These are phyloP conservation scores for Geotrypetes seraphini DNA, from an alignment of 2,797 vertebrate genomes.

Conservation along the genomic window DNA sequence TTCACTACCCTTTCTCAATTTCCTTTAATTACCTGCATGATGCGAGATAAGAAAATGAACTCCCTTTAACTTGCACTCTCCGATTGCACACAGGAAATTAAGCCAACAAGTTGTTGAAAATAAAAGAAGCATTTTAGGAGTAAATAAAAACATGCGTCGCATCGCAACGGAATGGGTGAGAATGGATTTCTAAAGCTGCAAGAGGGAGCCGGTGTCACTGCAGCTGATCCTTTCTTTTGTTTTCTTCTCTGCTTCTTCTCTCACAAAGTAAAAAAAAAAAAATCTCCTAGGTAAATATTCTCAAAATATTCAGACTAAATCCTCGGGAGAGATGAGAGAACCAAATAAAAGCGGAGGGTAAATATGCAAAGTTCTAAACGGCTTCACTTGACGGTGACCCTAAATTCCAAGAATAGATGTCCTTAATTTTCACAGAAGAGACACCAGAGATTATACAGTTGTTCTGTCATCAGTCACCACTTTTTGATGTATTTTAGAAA, in stretches of 20 bases:
- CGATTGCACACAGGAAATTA: slow-evolving; percentile 71
- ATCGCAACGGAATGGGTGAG: slow-evolving; percentile 29
- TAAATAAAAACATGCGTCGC: slow-evolving; percentile 49
- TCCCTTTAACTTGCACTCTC: slow-evolving; percentile 56
- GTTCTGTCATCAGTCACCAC: slow-evolving; percentile 35
- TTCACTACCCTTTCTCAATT: slow-evolving; percentile 75
- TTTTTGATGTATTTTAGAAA: slow-evolving; percentile 23
- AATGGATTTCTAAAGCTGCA: slow-evolving; percentile 13
- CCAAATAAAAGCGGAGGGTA: slow-evolving; percentile 43
- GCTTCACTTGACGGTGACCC: slow-evolving; percentile 50
- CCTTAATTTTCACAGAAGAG: slow-evolving; percentile 40
- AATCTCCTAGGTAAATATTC: slow-evolving; percentile 50
- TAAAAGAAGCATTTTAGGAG: slow-evolving; percentile 48
- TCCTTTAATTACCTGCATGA: slow-evolving; percentile 82
- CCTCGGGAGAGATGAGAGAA: slow-evolving; percentile 31
- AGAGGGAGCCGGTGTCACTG: slow-evolving; percentile 8
- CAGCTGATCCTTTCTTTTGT: slow-evolving; percentile 19
- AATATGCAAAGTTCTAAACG: slow-evolving; percentile 46
- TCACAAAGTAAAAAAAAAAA: slow-evolving; percentile 41
- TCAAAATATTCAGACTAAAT: slow-evolving; percentile 37
- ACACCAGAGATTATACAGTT: slow-evolving; percentile 39
- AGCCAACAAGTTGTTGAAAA: slow-evolving; percentile 61
- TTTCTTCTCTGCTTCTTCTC: slow-evolving; percentile 30
- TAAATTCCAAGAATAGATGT: slow-evolving; percentile 48
- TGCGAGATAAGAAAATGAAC: slow-evolving; percentile 84